A percentile compares a stretch with the other conserved stretches of the same genome.
Conservation (phyloP, 2,113 vertebrate genomes). For the Apaloderma vittatum region DNA sequence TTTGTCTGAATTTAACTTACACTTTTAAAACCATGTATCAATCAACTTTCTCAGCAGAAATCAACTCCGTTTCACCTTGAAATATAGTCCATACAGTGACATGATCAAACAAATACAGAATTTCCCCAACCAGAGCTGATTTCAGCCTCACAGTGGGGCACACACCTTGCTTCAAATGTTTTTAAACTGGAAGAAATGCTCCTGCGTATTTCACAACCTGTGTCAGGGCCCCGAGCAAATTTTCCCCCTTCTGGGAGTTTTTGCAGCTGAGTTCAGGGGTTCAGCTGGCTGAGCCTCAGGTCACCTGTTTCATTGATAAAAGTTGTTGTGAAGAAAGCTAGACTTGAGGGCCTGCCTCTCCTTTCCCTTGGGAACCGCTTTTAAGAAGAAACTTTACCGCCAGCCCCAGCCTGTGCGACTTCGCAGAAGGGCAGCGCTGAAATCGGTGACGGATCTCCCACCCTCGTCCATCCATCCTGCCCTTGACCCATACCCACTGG, state of each 20-base stretch:
- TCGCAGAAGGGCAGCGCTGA: background rate
- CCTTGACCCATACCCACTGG: background rate
- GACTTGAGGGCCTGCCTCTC: background rate
- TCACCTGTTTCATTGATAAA: background rate
- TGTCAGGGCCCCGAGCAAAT: background rate
- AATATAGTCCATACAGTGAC: background rate
- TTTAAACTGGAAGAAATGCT: background rate
- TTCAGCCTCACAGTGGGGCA: background rate
- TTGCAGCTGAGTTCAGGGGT: background rate
- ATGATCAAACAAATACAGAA: background rate
- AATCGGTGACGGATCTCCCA: accelerated
- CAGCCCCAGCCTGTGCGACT: accelerated
- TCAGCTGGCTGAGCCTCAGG: background rate
- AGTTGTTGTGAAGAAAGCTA: background rate
- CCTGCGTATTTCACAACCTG: background rate
- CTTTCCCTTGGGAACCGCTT: background rate
- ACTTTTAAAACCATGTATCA: background rate
- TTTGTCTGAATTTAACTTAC: background rate
- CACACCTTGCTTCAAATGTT: background rate
- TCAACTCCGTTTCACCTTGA: background rate
- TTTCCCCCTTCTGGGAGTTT: background rate
- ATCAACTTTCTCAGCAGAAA: background rate
- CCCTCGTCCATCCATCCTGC: background rate
- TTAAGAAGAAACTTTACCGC: background rate
- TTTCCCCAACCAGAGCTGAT: background rate